These are phyloP conservation scores for Incurvaria masculella DNA, from an alignment of 2,888 invertebrate species.

Conservation along the genomic window DNA sequence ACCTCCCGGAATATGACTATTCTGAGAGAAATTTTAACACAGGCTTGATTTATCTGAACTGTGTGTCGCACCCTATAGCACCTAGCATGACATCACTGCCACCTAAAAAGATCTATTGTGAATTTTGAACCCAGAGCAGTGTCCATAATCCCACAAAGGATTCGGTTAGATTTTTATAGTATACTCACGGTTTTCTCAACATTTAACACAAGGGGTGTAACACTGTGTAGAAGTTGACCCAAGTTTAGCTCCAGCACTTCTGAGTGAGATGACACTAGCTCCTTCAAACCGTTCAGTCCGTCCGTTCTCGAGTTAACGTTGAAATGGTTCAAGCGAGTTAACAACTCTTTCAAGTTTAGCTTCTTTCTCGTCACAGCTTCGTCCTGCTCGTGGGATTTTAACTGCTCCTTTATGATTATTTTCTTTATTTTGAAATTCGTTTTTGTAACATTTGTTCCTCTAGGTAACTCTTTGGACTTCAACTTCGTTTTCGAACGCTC, in stretches of 20 bases:
- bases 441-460: conserved; percentile 86
- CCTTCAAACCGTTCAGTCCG: conserved; percentile 60
- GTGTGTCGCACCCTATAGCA: too few species aligned
- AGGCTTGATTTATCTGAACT: too few species aligned
- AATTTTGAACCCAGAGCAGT: too few species aligned
- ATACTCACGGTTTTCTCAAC: conserved; percentile 59
- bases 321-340: conserved; percentile 71
- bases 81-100: too few species aligned
- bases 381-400: conserved; percentile 49
- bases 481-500: conserved; percentile 90
- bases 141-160: too few species aligned
- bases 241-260: conserved; percentile 56
- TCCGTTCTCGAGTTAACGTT: conserved; percentile 66
- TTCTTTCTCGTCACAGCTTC: conserved; percentile 66
- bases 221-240: conserved; percentile 63
- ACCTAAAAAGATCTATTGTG: too few species aligned
- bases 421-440: conserved; percentile 87
- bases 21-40: too few species aligned
- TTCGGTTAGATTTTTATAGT: background rate
- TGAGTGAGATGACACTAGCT: conserved; percentile 39
- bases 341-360: conserved; percentile 67
- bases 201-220: conserved; percentile 69
- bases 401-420: conserved; percentile 77
- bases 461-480: conserved; percentile 77
- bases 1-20: too few species aligned